phyloP scores from a whole-genome alignment of 2,113 vertebrate genomes.

The Cololabis saira region DNA sequence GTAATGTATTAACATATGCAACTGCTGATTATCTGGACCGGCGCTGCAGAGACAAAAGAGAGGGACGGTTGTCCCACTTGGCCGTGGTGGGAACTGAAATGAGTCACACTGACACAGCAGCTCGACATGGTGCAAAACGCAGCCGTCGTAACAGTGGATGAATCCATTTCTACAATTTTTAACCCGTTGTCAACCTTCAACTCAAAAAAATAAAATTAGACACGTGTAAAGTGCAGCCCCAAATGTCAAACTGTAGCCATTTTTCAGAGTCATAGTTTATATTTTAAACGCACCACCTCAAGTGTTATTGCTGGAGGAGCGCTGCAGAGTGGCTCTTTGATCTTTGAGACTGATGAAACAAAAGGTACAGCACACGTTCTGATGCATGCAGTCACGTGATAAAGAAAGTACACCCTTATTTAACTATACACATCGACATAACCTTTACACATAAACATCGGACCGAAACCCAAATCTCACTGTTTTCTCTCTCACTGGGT shows the following conservation, averaged over 20 bases:
- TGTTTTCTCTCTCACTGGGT: too few species aligned
- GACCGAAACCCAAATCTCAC: too few species aligned
- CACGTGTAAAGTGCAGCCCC: background rate
- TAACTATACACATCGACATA: too few species aligned
- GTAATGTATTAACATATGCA: slow-evolving; percentile 61
- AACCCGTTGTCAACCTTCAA: slow-evolving; percentile 8
- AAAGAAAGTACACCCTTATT: too few species aligned
- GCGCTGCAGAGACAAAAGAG: slow-evolving; percentile 44
- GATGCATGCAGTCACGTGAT: too few species aligned
- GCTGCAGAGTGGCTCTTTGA: slow-evolving; percentile 24
- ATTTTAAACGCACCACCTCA: background rate
- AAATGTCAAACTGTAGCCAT: background rate
- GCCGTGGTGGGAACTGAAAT: slow-evolving; percentile 41
- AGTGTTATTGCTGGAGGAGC: background rate
- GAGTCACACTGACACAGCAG: slow-evolving; percentile 29
- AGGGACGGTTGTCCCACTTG: slow-evolving; percentile 52
- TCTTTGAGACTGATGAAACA: slow-evolving; percentile 1
- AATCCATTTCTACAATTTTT: slow-evolving; percentile 11
- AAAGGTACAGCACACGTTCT: background rate
- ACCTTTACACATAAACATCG: too few species aligned
- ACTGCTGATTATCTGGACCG: slow-evolving; percentile 47
- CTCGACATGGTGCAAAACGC: background rate
- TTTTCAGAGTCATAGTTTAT: slow-evolving; percentile 7
- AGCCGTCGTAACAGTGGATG: slow-evolving; percentile 14
- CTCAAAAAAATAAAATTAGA: slow-evolving; percentile 8